These are phyloP conservation scores for Rhodeus uyekii DNA, from an alignment of 2,797 vertebrate species.

Conservation along the genomic window DNA sequence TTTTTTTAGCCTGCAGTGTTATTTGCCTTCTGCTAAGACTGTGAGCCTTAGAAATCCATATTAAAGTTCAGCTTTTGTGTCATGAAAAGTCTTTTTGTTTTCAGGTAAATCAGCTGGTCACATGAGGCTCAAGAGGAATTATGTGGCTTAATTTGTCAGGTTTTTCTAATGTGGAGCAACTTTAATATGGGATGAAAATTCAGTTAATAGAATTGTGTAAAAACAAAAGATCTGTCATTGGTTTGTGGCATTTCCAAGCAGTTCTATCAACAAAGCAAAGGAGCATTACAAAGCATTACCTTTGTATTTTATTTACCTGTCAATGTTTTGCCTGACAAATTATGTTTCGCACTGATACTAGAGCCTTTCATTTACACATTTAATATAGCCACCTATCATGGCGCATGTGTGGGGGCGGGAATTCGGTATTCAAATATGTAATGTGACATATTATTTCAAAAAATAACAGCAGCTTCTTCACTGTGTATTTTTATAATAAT, in stretches of 20 bases:
- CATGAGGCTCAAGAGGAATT: conserved; percentile 26
- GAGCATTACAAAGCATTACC: too few species aligned
- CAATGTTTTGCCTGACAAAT: not conserved
- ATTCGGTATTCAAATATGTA: not conserved
- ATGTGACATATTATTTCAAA: not conserved
- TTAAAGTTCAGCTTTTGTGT: conserved; percentile 36
- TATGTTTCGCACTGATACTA: not conserved
- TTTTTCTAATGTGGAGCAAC: not conserved
- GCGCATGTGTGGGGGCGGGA: not conserved
- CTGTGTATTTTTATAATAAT: too few species aligned
- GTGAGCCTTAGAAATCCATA: conserved; percentile 3
- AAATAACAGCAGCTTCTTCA: not conserved
- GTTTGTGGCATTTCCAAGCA: not conserved
- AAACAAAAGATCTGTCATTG: not conserved
- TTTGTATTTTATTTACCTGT: too few species aligned
- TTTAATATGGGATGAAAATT: not conserved
- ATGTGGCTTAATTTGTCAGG: conserved; percentile 6
- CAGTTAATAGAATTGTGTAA: not conserved
- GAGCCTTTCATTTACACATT: not conserved
- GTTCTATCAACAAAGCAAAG: not conserved
- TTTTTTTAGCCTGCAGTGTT: conserved; percentile 12
- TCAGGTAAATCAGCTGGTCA: conserved; percentile 37
- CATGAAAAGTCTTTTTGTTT: conserved; percentile 66
- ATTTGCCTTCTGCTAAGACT: not conserved
- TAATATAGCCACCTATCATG: not conserved